Base-by-base conservation (phyloP, 2,888 invertebrate genomes). In the Heteropelma amictum region DNA sequence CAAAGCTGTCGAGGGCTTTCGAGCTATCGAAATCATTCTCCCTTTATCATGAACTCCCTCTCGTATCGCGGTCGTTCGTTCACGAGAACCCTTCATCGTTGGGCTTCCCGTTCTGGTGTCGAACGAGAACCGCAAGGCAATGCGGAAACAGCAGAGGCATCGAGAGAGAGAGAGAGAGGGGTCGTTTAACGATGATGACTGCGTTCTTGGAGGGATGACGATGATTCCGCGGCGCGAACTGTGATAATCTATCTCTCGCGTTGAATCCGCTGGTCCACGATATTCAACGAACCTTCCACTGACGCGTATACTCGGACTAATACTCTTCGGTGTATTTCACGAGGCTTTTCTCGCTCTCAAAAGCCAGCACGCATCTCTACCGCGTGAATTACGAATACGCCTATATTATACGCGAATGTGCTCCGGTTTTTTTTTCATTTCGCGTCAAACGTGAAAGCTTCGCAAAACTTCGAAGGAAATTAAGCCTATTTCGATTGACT, bases 161-260 rank as follows among this genome's bases (percentile, higher is more conserved):
- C n/a, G n/a, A 45, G 56, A 58, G 28, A 54, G 76, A 49, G 49
- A 7, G 45, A 51, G 38, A 51, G 40, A 65, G 49, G 58, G 65
- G 75, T 80, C 77, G 81, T 84, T 61, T 85, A 82, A 84, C 82
- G 82, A 83, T 78, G 84, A 83, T 83, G 78, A 79, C 80, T 81
- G 77, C 76, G 75, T 78, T 76, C 74, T 63, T 12, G 26, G 17
- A 47, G 74, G 70, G 60, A 77, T 72, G 51, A 40, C 47, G 81
- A 82, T 82, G 81, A 84, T 82, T 79, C 70, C 78, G 70, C 53
- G 72, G 74, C 76, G 69, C 72, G 63, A 75, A 71, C 65, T 68
- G 38, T 77, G 73, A 80, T 79, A 77, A 79, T 77, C 76, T 65
- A 67, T 40, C 63, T 26, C 38, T 12, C 42, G 4, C 49, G 21